These are phyloP conservation scores for Paedocypris micromegethes DNA, from an alignment of 2,797 vertebrate genomes.

Conservation along the genomic window DNA sequence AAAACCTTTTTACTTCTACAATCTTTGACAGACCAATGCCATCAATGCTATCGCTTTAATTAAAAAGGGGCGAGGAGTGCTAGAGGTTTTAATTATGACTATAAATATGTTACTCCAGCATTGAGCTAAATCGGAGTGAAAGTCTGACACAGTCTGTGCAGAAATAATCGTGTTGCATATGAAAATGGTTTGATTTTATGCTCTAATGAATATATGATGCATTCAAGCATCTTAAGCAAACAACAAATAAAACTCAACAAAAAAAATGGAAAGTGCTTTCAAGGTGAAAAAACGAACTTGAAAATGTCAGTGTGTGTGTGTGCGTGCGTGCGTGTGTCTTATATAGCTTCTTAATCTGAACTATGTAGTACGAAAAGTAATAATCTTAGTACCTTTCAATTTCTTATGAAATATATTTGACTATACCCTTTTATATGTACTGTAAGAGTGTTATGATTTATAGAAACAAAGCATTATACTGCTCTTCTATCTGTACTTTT, in stretches of 20 bases:
- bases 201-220: slow-evolving; percentile 20
- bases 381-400: too few relatives aligned
- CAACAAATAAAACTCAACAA: slow-evolving; percentile 5
- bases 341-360: too few relatives aligned
- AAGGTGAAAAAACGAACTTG: slow-evolving; percentile 14
- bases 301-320: too few relatives aligned
- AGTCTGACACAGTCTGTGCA: slow-evolving; percentile 6
- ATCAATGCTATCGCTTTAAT: slow-evolving; percentile 32
- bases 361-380: too few relatives aligned
- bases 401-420: too few relatives aligned
- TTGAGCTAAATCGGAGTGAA: slow-evolving; percentile 9
- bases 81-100: slow-evolving; percentile 28
- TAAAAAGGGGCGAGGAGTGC: slow-evolving; percentile 29
- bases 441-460: too few relatives aligned
- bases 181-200: slow-evolving; percentile 21
- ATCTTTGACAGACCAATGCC: slow-evolving; percentile 29
- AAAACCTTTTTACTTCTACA: slow-evolving; percentile 61
- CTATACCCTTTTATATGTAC: too few relatives aligned
- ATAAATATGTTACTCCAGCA: slow-evolving; percentile 23
- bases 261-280: neutral
- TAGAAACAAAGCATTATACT: too few relatives aligned
- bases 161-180: neutral
- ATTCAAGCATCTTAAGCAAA: slow-evolving; percentile 14
- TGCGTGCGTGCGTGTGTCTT: too few relatives aligned
- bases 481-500: too few relatives aligned